Conservation (phyloP, 2,888 invertebrate genomes). For the Nycteola revayana region DNA sequence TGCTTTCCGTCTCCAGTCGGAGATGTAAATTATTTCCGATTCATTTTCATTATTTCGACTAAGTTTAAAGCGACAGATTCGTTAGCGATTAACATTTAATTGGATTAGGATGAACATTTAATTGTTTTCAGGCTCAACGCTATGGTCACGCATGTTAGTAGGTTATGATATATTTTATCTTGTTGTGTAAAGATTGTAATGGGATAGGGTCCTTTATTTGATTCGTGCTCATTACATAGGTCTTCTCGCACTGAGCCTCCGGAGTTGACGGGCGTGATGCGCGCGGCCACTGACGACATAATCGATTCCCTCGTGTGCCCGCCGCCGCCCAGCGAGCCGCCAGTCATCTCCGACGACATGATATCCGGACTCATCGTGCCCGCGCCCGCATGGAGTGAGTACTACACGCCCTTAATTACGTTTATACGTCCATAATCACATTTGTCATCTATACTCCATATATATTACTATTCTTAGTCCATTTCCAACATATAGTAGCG, state of each 20-base stretch:
- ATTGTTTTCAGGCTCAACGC: constrained; percentile 25
- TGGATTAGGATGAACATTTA: constrained; percentile 12
- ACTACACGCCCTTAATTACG: constrained; percentile 7
- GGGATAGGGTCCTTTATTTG: constrained; percentile 17
- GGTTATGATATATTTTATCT: constrained; percentile 23
- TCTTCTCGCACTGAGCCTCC: constrained; percentile 92
- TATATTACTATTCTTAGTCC: too few relatives aligned
- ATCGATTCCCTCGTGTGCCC: constrained; percentile 98
- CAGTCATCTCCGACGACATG: constrained; percentile 97
- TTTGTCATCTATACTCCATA: too few relatives aligned
- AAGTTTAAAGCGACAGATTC: constrained; percentile 25
- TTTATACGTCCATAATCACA: not conserved
- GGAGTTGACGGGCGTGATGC: constrained; percentile 87
- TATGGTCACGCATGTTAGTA: constrained; percentile 29
- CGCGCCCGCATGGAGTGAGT: constrained; percentile 97
- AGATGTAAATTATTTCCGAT: constrained; percentile 32
- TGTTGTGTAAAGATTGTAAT: constrained; percentile 22
- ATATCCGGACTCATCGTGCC: constrained; percentile 98
- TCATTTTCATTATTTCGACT: constrained; percentile 36
- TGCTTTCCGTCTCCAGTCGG: constrained; percentile 20
- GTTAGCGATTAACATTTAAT: not conserved
- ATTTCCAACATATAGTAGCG: too few relatives aligned
- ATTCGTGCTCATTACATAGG: constrained; percentile 53
- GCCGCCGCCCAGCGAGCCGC: constrained; percentile 96
- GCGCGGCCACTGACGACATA: constrained; percentile 96